phyloP scores from a whole-genome alignment of 64 coral and sea anemone genomes.

The Montipora efflorescens region DNA sequence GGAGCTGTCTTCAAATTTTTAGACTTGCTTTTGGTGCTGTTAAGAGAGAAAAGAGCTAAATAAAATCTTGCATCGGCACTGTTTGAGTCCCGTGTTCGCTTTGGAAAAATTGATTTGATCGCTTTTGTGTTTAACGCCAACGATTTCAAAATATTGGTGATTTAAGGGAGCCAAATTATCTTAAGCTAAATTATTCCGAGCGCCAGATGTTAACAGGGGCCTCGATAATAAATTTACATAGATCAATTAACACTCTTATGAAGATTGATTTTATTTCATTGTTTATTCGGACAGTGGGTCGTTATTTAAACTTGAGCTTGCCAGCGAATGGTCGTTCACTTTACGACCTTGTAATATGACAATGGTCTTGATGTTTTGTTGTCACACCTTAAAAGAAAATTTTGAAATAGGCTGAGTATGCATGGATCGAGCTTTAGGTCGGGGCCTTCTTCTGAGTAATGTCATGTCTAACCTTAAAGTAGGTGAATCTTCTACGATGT shows the following conservation, averaged over 20 bases:
- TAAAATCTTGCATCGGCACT: neutral
- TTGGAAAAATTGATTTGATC: neutral
- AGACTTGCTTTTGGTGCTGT: neutral
- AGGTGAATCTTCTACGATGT: neutral
- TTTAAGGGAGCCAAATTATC: neutral
- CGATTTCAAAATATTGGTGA: neutral
- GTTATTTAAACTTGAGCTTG: neutral
- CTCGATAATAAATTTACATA: slow-evolving; percentile 37
- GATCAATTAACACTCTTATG: slow-evolving; percentile 56
- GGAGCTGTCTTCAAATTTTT: neutral
- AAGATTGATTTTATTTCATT: slow-evolving; percentile 50
- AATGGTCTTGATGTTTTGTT: neutral
- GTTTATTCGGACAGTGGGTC: neutral
- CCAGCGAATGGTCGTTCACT: slow-evolving; percentile 7
- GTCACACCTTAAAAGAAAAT: neutral
- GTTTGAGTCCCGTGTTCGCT: neutral
- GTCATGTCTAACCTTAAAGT: neutral
- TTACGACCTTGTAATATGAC: neutral
- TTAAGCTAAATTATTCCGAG: neutral
- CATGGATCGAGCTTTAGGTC: neutral
- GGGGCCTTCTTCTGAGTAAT: neutral
- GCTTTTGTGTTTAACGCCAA: neutral
- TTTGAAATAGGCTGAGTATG: neutral
- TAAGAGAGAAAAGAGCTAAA: neutral
- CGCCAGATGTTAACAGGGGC: slow-evolving; percentile 10